Evolutionary conservation across 1,140 invertebrate genomes (phyloP), one percentile per base, ranked within the genome.

Genomic region (Contarinia nasturtii): DNA sequence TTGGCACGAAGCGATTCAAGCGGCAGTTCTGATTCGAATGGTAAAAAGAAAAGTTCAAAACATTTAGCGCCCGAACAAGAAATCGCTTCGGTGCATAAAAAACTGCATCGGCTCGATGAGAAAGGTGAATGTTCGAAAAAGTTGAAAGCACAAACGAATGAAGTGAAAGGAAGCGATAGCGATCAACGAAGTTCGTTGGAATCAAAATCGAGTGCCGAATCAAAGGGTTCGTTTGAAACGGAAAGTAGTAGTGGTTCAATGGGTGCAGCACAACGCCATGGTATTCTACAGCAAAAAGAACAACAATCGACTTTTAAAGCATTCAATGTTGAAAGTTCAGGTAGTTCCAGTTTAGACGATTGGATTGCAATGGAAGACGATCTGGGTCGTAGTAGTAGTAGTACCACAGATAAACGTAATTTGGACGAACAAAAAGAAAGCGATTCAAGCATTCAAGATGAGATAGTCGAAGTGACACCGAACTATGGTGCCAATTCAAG

Each of bases 271-370:
- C 77, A 80, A 54, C 67, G 79, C 43, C 73, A 72, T 37, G 73
- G 72, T 1, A 73, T 68, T 42, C 57, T 69, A 10, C 65, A 54
- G 46, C 54, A 54, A 18, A 69, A 74, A 55, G 78, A 82, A 55
- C 61, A 80, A 38, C 80, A 75, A 60, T 76, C 79, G n/a, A 82
- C 81, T 2, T 84, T 80, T 79, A 74, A 76, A 53, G 77, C 80
- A 1, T 86, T 86, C 56, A 77, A 82, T n/a, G 70, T 85, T 7
- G 82, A 80, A 55, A 79, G 80, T 52, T 84, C 80, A 0, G 79
- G 78, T 14, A 81, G 75, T 45, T 85, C 82, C 2, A 86, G 82
- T 60, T 73, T 84, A 33, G 84, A 88, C 60, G 83, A 86, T 57
- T 80, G 76, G 10, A 79, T 80, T 69, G 73, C 80, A 49, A 78